Conservation (phyloP, 1,140 invertebrate genomes). For the Agrilus planipennis region DNA sequence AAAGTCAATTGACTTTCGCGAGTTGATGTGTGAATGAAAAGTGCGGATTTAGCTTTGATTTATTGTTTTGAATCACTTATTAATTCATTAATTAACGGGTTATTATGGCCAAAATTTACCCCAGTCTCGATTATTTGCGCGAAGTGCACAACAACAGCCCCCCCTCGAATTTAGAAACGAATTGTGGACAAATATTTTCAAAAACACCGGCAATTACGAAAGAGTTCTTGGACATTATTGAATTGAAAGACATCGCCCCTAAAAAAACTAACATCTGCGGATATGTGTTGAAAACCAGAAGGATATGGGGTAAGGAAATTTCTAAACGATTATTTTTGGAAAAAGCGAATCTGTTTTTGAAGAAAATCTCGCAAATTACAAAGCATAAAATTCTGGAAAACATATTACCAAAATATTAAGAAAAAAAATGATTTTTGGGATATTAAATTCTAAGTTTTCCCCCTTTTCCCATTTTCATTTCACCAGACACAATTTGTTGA, state of each 20-base stretch:
- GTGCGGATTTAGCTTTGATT: no score
- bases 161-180: conserved; percentile 3
- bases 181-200: conserved; percentile 7
- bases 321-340: not conserved
- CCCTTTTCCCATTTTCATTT: no score
- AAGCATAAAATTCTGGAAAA: not conserved
- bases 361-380: not conserved
- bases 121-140: no score
- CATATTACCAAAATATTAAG: no score
- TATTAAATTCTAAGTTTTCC: no score
- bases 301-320: conserved; percentile 9
- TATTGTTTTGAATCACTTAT: no score
- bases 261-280: conserved; percentile 4
- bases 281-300: conserved; percentile 4
- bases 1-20: no score
- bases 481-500: no score
- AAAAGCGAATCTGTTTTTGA: not conserved
- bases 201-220: conserved; percentile 6
- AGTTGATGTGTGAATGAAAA: no score
- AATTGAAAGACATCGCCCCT: not conserved
- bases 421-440: no score
- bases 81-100: no score
- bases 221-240: conserved; percentile 3
- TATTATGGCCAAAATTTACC: no score
- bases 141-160: not conserved